Conservation (phyloP, 2,888 invertebrate genomes). For the Acleris cristana region DNA sequence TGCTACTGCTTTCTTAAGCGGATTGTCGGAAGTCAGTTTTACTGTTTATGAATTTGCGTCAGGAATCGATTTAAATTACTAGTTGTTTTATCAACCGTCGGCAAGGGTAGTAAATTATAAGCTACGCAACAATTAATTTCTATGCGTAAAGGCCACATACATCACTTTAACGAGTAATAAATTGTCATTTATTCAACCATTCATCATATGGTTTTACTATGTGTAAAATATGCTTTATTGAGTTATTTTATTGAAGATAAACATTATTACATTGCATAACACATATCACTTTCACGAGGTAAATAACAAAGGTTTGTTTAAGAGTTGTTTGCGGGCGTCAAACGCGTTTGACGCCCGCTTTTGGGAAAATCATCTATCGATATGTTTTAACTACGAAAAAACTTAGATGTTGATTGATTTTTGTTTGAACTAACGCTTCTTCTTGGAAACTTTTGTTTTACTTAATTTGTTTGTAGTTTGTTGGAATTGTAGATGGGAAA, state of each 20-base stretch:
- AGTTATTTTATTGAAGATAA: conserved; percentile 18
- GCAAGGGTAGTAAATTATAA: conserved; percentile 11
- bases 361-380: too few species aligned
- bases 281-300: conserved; percentile 19
- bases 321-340: too few species aligned
- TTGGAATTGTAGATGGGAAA: too few species aligned
- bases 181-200: conserved; percentile 25
- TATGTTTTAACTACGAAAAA: too few species aligned
- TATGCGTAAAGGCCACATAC: conserved; percentile 9
- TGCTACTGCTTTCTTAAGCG: too few species aligned
- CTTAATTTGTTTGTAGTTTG: too few species aligned
- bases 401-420: too few species aligned
- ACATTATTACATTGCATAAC: conserved; percentile 14
- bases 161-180: conserved; percentile 29
- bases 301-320: conserved; percentile 12
- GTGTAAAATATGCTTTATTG: conserved; percentile 7
- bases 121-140: conserved; percentile 6
- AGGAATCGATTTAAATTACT: not conserved
- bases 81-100: not conserved
- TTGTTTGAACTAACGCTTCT: too few species aligned
- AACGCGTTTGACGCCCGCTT: too few species aligned
- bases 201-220: conserved; percentile 16
- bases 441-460: too few species aligned
- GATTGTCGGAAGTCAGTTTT: too few species aligned
- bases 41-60: too few species aligned